These are phyloP conservation scores for Microplitis deprimator DNA, from an alignment of 2,888 invertebrate species.

Conservation along the genomic window DNA sequence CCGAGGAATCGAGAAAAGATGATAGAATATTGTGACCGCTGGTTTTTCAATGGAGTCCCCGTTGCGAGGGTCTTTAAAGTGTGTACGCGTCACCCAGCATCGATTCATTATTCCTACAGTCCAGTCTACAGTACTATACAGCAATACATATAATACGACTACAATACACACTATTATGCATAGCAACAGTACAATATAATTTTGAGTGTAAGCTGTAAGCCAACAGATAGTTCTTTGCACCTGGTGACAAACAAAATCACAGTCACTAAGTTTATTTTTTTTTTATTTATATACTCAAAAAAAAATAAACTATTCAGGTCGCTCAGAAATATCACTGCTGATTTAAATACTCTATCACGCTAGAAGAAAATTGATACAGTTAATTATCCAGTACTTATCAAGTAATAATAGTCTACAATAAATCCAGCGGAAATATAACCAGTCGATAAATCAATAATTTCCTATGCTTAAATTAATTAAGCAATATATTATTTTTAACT, in stretches of 20 bases:
- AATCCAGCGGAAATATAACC: neutral
- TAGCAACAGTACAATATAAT: constrained; percentile 2
- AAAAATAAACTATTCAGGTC: neutral
- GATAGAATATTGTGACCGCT: constrained; percentile 20
- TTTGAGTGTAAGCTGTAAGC: neutral
- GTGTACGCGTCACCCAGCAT: constrained; percentile 41
- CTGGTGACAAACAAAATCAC: neutral
- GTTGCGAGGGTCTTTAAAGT: constrained; percentile 46
- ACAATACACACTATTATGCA: neutral
- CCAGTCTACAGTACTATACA: neutral
- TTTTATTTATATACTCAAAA: neutral
- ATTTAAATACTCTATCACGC: neutral
- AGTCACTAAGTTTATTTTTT: neutral
- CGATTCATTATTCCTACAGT: constrained; percentile 24
- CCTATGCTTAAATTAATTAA: neutral
- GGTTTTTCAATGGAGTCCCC: constrained; percentile 40
- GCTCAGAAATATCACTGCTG: neutral
- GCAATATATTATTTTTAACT: neutral
- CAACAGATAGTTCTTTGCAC: neutral
- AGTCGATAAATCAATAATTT: neutral
- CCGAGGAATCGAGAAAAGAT: constrained; percentile 3
- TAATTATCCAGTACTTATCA: neutral
- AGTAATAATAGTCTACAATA: neutral
- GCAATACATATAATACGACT: too few species aligned
- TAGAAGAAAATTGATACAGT: neutral